Conservation (phyloP, 2,797 vertebrate genomes). For the Sciurus vulgaris region DNA sequence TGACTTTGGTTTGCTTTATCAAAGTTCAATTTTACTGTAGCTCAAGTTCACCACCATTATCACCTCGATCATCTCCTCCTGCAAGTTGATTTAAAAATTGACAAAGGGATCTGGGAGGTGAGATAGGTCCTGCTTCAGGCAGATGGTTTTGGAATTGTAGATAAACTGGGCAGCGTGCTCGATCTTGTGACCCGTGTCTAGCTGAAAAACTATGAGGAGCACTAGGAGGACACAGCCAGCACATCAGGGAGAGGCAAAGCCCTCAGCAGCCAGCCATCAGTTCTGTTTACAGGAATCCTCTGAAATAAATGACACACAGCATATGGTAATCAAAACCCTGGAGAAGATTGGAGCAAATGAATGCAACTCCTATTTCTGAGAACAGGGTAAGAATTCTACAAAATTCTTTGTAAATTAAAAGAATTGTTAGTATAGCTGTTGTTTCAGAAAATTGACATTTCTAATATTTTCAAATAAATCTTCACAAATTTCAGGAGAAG, state of each 20-base stretch:
- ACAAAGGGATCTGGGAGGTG: background rate
- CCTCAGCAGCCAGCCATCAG: background rate
- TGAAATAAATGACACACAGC: too few relatives aligned
- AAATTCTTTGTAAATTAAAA: too few relatives aligned
- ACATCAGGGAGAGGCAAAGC: background rate
- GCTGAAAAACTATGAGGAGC: background rate
- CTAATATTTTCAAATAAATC: too few relatives aligned
- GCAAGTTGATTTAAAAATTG: background rate
- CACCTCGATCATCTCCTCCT: too few relatives aligned
- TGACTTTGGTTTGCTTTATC: too few relatives aligned
- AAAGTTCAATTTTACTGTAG: too few relatives aligned
- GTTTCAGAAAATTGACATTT: too few relatives aligned
- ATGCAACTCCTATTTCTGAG: background rate
- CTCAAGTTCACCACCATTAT: too few relatives aligned
- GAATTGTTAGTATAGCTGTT: too few relatives aligned
- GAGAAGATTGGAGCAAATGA: background rate
- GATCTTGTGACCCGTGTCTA: background rate
- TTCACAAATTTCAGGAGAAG: too few relatives aligned
- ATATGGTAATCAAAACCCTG: background rate
- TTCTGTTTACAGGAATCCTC: too few relatives aligned
- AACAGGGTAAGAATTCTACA: background rate
- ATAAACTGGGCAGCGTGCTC: background rate
- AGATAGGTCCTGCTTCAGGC: background rate
- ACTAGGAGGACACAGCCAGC: too few relatives aligned
- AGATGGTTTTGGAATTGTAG: background rate